Evolutionary conservation across 2,113 vertebrate species (phyloP).

Genomic region (Ptilorrhoa leucosticta): DNA sequence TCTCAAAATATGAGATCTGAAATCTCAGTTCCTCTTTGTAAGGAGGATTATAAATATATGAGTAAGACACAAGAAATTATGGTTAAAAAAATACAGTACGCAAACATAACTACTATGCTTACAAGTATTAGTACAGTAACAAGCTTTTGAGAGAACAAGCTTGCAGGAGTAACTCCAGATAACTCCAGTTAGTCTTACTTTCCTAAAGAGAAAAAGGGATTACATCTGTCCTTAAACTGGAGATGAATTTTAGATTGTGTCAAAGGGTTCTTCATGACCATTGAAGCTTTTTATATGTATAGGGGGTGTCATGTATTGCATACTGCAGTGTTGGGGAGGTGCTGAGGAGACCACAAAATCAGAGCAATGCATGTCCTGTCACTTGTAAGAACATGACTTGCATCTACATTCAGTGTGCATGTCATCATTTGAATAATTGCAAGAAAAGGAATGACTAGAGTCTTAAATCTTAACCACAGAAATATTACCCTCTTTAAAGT

Average conservation of each 20-base stretch:
- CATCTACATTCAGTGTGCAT: not conserved
- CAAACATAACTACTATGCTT: not conserved
- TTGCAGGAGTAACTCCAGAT: not conserved
- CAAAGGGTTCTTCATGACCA: not conserved
- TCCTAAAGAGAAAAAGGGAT: not conserved
- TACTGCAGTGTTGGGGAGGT: rapidly evolving
- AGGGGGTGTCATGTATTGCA: rapidly evolving
- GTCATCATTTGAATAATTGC: not conserved
- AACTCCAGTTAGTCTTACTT: not conserved
- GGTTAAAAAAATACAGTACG: not conserved
- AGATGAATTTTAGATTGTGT: not conserved
- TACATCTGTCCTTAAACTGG: not conserved
- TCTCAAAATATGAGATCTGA: not conserved
- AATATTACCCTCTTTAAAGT: not conserved
- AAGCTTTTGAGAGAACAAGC: not conserved
- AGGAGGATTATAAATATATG: not conserved
- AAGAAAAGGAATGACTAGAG: too few species aligned
- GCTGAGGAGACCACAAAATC: not conserved
- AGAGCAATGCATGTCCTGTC: not conserved
- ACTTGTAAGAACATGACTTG: not conserved
- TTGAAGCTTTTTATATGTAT: not conserved
- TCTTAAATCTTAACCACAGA: not conserved
- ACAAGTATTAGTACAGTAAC: not conserved
- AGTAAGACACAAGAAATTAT: not conserved
- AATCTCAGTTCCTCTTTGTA: not conserved